Percentiles rank a stretch among this genome's conserved stretches.
Conservation (phyloP, 2,888 invertebrate genomes). For the Polydrusus cervinus region DNA sequence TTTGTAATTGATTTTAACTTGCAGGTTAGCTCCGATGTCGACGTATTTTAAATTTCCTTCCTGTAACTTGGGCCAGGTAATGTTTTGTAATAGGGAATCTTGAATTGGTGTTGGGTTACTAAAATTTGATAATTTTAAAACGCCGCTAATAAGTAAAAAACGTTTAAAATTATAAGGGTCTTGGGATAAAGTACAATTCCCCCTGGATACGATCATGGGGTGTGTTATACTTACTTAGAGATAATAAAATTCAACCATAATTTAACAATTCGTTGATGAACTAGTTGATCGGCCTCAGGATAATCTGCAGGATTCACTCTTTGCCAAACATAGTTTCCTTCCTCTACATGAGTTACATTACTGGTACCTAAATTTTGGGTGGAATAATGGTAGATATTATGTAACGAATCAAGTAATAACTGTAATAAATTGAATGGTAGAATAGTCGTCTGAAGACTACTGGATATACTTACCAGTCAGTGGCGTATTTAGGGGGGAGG, state of each 20-base stretch:
- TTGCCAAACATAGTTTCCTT: constrained; percentile 57
- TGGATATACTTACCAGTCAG: too few species aligned
- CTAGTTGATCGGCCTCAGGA: constrained; percentile 48
- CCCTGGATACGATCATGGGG: too few species aligned
- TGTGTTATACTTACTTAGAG: constrained; percentile 34
- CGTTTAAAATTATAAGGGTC: too few species aligned
- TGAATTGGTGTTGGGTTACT: constrained; percentile 52
- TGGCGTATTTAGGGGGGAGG: too few species aligned
- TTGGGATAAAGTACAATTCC: too few species aligned
- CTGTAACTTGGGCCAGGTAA: constrained; percentile 52
- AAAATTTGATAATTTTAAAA: constrained; percentile 28
- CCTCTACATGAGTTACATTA: constrained; percentile 59
- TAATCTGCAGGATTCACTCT: constrained; percentile 38
- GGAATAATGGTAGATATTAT: too few species aligned
- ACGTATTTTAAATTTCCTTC: constrained; percentile 54
- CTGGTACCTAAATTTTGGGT: constrained; percentile 53
- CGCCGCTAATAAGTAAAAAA: too few species aligned
- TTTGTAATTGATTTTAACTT: constrained; percentile 50
- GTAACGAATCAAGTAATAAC: too few species aligned
- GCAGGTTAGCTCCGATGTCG: constrained; percentile 57
- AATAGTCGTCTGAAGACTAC: too few species aligned
- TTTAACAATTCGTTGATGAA: constrained; percentile 47
- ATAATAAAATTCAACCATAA: constrained; percentile 56
- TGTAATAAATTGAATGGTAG: too few species aligned
- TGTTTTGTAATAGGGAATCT: constrained; percentile 47